These are phyloP conservation scores for Whitmania pigra DNA, from an alignment of 1,140 invertebrate genomes.

Conservation along the genomic window DNA sequence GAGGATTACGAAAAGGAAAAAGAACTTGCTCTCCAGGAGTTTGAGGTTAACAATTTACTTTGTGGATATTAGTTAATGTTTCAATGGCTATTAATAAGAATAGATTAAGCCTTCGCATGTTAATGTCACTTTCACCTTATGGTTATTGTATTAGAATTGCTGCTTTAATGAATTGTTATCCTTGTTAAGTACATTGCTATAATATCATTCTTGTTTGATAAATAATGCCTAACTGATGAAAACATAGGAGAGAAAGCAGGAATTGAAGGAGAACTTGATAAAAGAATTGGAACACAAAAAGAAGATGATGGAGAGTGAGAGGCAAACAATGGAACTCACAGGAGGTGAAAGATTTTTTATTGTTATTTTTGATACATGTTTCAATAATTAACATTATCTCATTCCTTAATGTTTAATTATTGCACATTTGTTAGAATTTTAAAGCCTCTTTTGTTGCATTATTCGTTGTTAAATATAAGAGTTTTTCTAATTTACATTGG, in stretches of 20 bases:
- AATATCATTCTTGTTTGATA: neutral
- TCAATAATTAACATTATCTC: too few relatives aligned
- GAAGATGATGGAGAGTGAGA: conserved; percentile 72
- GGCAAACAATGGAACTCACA: conserved; percentile 71
- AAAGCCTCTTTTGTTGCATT: neutral
- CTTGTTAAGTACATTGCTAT: too few relatives aligned
- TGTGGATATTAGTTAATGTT: neutral
- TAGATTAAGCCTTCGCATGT: too few relatives aligned
- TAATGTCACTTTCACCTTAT: too few relatives aligned
- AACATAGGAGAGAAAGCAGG: conserved; percentile 68
- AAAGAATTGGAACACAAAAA: conserved; percentile 83
- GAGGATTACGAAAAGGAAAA: conserved; percentile 75
- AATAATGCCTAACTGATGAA: conserved; percentile 19
- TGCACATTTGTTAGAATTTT: conserved; percentile 14
- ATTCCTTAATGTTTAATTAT: too few relatives aligned
- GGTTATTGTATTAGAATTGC: too few relatives aligned
- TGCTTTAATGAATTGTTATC: too few relatives aligned
- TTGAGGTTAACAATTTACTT: conserved; percentile 50
- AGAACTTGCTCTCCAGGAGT: conserved; percentile 72
- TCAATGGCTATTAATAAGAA: too few relatives aligned
- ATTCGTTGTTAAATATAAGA: too few relatives aligned
- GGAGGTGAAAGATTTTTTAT: conserved; percentile 49
- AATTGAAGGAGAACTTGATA: conserved; percentile 75
- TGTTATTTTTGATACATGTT: neutral
- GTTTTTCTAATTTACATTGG: too few relatives aligned